Percentiles rank a stretch among this genome's conserved stretches.
Conservation (phyloP, 2,888 invertebrate genomes). For the Archips xylosteana region DNA sequence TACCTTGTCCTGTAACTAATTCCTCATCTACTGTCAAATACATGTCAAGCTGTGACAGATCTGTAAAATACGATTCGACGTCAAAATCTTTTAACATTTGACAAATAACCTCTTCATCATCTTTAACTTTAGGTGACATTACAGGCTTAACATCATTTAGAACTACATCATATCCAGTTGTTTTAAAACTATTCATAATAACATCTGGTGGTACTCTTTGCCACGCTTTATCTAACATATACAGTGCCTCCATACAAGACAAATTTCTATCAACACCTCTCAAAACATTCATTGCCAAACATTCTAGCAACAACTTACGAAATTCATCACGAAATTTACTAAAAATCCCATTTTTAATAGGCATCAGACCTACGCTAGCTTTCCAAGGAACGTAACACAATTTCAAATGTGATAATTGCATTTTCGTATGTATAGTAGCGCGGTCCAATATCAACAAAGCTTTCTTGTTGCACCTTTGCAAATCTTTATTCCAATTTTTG, state of each 20-base stretch:
- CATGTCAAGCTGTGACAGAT: conserved; percentile 53
- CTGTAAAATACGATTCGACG: conserved; percentile 56
- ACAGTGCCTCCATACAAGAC: conserved; percentile 59
- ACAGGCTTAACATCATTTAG: conserved; percentile 43
- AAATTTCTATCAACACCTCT: conserved; percentile 57
- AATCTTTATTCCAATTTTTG: conserved; percentile 58
- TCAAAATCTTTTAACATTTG: conserved; percentile 57
- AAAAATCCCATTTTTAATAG: conserved; percentile 60
- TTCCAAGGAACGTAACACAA: conserved; percentile 64
- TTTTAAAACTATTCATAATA: conserved; percentile 55
- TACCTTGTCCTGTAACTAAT: conserved; percentile 59
- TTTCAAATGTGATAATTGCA: conserved; percentile 58
- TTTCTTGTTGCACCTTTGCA: conserved; percentile 51
- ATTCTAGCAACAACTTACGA: conserved; percentile 53
- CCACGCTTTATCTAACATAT: conserved; percentile 61
- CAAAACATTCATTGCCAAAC: conserved; percentile 56
- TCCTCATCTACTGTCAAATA: conserved; percentile 64
- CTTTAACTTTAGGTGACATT: conserved; percentile 46
- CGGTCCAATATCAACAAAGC: conserved; percentile 58
- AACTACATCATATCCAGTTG: conserved; percentile 57
- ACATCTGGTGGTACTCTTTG: conserved; percentile 50
- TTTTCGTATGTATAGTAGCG: conserved; percentile 61
- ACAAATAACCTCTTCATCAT: conserved; percentile 56
- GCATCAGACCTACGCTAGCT: conserved; percentile 57
- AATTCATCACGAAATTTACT: conserved; percentile 57